Evolutionary conservation across 2,888 invertebrate species (phyloP).

Genomic region (Calliopum simillimum): DNA sequence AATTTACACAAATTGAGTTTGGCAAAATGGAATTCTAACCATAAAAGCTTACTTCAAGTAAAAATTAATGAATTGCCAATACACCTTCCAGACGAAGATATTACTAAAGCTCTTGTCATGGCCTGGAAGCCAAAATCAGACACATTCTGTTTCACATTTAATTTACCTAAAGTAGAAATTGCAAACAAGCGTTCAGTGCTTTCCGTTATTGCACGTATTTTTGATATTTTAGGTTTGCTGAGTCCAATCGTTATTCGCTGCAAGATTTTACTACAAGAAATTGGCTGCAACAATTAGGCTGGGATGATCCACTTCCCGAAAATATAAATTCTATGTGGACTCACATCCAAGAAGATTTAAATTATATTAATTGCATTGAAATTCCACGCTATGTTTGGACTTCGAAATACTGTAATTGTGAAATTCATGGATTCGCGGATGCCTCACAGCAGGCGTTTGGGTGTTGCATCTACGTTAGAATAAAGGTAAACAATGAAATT

Average conservation of each 20-base stretch:
- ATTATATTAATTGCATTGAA: constrained; percentile 21
- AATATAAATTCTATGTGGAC: constrained; percentile 23
- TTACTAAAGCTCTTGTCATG: constrained; percentile 31
- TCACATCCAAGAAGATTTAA: constrained; percentile 23
- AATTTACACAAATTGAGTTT: neutral
- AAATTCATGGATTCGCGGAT: constrained; percentile 42
- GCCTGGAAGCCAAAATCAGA: constrained; percentile 24
- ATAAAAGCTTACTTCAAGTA: neutral
- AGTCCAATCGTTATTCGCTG: constrained; percentile 26
- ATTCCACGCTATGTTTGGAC: constrained; percentile 31
- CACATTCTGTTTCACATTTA: constrained; percentile 33
- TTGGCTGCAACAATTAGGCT: constrained; percentile 44
- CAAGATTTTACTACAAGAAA: constrained; percentile 35
- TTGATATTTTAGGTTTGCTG: constrained; percentile 33
- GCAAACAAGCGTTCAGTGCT: constrained; percentile 26
- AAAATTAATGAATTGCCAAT: neutral
- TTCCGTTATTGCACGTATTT: constrained; percentile 38
- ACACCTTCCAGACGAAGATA: constrained; percentile 9
- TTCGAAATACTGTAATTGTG: neutral
- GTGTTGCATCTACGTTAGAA: constrained; percentile 37
- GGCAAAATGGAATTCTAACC: constrained; percentile 27
- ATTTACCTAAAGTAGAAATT: constrained; percentile 12
- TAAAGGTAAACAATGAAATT: neutral
- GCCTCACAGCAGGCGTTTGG: constrained; percentile 23
- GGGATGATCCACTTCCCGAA: constrained; percentile 42